These are phyloP conservation scores for Bruchidius siliquastri DNA, from an alignment of 2,888 invertebrate species.

Conservation along the genomic window DNA sequence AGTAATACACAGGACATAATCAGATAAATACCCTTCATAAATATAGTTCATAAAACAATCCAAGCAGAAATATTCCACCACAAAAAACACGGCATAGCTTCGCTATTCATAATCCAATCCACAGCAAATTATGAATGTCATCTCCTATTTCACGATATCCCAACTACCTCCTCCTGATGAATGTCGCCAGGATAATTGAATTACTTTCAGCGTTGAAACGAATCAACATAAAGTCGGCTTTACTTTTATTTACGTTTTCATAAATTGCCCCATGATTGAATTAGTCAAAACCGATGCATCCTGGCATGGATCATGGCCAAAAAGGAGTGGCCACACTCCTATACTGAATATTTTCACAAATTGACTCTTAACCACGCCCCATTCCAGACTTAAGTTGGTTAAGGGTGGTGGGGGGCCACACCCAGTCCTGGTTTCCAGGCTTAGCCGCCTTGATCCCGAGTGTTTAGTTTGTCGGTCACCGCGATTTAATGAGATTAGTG, in stretches of 20 bases:
- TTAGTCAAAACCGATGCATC: background rate
- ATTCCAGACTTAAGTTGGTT: constrained; percentile 36
- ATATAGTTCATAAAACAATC: no score
- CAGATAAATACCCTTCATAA: no score
- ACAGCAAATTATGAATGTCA: background rate
- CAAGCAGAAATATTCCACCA: background rate
- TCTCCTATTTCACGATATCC: background rate
- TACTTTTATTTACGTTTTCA: background rate
- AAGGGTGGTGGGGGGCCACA: constrained; percentile 24
- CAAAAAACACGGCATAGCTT: background rate
- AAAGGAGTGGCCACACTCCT: background rate
- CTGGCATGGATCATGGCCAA: background rate
- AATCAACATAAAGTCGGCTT: background rate
- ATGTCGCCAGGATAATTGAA: background rate
- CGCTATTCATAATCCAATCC: background rate
- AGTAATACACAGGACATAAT: no score
- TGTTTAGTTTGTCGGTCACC: constrained; percentile 29
- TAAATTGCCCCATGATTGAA: background rate
- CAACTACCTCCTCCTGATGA: background rate
- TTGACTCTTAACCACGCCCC: constrained; percentile 33
- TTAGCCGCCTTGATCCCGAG: constrained; percentile 37
- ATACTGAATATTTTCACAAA: background rate
- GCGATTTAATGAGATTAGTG: constrained; percentile 21
- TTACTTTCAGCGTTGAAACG: background rate
- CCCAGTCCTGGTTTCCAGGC: constrained; percentile 33